These are phyloP conservation scores for Gonatopus flavifemur DNA, from an alignment of 1,140 invertebrate genomes.

Conservation along the genomic window DNA sequence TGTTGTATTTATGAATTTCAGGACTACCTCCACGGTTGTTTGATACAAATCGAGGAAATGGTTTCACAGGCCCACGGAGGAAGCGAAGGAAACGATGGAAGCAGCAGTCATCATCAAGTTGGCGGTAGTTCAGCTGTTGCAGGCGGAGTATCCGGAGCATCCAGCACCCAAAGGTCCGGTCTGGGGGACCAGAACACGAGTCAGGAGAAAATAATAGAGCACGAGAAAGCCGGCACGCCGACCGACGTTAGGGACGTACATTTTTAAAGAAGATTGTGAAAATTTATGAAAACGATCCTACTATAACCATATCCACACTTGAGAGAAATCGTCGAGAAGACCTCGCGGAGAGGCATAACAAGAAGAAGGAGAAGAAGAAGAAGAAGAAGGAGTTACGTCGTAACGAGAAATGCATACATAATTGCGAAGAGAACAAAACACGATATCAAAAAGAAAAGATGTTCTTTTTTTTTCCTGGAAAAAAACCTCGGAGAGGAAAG, in stretches of 20 bases:
- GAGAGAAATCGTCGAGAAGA: no score
- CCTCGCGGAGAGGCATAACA: no score
- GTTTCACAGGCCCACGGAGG: constrained; percentile 55
- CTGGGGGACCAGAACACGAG: constrained; percentile 52
- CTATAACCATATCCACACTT: no score
- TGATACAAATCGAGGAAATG: constrained; percentile 75
- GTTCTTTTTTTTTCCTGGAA: no score
- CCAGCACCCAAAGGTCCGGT: constrained; percentile 38
- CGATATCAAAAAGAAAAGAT: no score
- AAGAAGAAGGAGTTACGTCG: background rate
- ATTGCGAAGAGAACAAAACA: no score
- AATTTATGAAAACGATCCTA: no score
- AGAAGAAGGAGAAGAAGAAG: background rate
- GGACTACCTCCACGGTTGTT: constrained; percentile 74
- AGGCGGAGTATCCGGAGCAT: constrained; percentile 5
- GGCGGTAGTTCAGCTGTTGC: constrained; percentile 1
- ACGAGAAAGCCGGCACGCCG: constrained; percentile 75
- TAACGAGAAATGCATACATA: no score
- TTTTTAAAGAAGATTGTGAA: constrained; percentile 63
- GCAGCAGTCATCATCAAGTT: constrained; percentile 29
- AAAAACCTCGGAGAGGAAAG: no score
- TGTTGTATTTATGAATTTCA: no score
- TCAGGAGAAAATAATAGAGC: constrained; percentile 61
- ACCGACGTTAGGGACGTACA: constrained; percentile 78
- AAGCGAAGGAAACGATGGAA: background rate